Evolutionary conservation across 2,113 vertebrate species (phyloP).

Genomic region (Guaruba guarouba): DNA sequence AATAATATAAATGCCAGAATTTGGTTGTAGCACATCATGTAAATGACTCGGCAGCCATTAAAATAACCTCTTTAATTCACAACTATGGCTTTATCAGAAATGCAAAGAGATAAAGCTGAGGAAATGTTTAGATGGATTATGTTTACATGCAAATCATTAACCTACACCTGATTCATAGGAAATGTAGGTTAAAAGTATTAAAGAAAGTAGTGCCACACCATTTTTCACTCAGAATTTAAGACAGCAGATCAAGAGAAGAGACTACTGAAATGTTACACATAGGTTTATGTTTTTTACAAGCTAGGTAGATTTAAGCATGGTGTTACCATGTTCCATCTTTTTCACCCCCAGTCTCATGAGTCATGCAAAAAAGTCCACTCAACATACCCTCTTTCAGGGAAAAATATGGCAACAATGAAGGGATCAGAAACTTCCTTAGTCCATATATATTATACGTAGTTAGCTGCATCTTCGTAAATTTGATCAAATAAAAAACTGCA

Average conservation of each 20-base stretch:
- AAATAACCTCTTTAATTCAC: neutral
- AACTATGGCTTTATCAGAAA: constrained; percentile 24
- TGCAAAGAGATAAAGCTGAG: neutral
- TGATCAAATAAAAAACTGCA: neutral
- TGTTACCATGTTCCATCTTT: neutral
- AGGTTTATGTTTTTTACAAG: neutral
- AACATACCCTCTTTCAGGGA: neutral
- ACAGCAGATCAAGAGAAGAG: neutral
- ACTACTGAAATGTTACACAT: neutral
- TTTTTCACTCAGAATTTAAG: neutral
- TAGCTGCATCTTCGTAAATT: neutral
- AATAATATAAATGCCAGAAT: constrained; percentile 12
- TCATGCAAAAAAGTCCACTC: neutral
- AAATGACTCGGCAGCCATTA: constrained; percentile 14
- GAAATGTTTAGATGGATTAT: neutral
- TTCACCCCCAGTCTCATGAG: neutral
- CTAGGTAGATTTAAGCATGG: neutral
- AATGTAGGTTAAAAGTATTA: neutral
- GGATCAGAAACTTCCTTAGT: neutral
- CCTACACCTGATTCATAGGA: neutral
- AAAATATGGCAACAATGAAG: neutral
- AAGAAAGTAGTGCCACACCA: neutral
- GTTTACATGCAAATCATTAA: constrained; percentile 3
- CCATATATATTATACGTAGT: neutral
- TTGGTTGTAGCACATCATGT: neutral